phyloP scores from a whole-genome alignment of 2,888 invertebrate species.

The Drosophila algonquin region DNA sequence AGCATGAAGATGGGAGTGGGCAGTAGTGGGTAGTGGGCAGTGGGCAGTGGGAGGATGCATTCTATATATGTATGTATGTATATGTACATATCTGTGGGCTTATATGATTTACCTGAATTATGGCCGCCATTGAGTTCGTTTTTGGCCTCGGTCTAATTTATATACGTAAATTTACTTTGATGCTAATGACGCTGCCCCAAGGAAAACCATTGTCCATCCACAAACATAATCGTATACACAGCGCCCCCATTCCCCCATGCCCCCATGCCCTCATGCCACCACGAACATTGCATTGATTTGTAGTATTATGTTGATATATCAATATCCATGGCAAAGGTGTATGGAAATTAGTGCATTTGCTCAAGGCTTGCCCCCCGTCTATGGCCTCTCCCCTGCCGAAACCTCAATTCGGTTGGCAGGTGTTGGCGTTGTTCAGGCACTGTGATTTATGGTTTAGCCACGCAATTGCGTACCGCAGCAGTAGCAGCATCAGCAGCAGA shows the following conservation, averaged over 20 bases:
- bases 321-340: constrained; percentile 48
- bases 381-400: constrained; percentile 17
- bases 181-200: constrained; percentile 60
- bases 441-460: constrained; percentile 62
- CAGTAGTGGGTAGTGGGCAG: neutral
- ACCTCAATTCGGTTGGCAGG: constrained; percentile 42
- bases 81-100: neutral
- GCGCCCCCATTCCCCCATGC: constrained; percentile 9
- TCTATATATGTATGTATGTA: neutral
- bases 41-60: neutral
- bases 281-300: constrained; percentile 26
- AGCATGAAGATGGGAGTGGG: too few relatives aligned
- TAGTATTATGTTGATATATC: constrained; percentile 55
- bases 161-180: constrained; percentile 65
- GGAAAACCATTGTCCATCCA: constrained; percentile 37
- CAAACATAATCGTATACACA: constrained; percentile 17
- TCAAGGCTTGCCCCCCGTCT: constrained; percentile 26
- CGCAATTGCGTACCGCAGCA: constrained; percentile 26
- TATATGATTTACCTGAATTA: constrained; percentile 41
- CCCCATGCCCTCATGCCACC: neutral
- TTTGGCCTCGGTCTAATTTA: constrained; percentile 40
- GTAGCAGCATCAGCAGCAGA: constrained; percentile 13
- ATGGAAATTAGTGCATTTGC: constrained; percentile 59
- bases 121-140: constrained; percentile 36
- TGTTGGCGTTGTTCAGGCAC: constrained; percentile 49